phyloP scores from a whole-genome alignment of 2,888 invertebrate genomes.

The Serripes groenlandicus region DNA sequence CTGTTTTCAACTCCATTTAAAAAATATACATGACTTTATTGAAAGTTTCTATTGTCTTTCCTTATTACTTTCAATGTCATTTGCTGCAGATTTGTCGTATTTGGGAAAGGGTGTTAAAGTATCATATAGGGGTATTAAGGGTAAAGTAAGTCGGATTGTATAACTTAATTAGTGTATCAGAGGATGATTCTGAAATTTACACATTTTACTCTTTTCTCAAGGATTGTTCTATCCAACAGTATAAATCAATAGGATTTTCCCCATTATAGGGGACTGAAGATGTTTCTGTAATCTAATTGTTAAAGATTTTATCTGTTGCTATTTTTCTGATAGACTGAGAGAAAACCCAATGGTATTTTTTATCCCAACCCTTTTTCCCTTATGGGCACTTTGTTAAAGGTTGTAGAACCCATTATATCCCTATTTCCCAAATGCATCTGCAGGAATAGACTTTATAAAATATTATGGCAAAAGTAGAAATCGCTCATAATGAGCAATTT shows the following conservation, averaged over 20 bases:
- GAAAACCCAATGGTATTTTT: neutral
- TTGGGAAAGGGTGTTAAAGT: too few relatives aligned
- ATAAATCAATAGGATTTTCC: constrained; percentile 5
- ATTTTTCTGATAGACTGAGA: constrained; percentile 9
- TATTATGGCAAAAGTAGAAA: constrained; percentile 2
- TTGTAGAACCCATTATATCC: neutral
- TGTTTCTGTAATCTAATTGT: constrained; percentile 25
- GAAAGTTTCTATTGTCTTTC: too few relatives aligned
- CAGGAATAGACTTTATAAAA: neutral
- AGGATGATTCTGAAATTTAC: neutral
- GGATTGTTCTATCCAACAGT: neutral
- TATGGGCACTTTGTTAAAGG: neutral
- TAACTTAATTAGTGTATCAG: neutral
- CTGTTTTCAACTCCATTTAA: too few relatives aligned
- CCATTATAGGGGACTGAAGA: constrained; percentile 3
- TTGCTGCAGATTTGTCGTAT: too few relatives aligned
- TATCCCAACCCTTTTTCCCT: neutral
- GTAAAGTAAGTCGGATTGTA: too few relatives aligned
- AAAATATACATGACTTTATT: too few relatives aligned
- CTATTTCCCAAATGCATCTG: neutral
- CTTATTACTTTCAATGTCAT: too few relatives aligned
- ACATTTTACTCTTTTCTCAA: neutral
- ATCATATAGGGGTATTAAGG: too few relatives aligned
- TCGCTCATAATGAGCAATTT: neutral
- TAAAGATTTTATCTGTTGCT: constrained; percentile 22